These are phyloP conservation scores for Theocolax elegans DNA, from an alignment of 1,140 invertebrate genomes.

Conservation along the genomic window DNA sequence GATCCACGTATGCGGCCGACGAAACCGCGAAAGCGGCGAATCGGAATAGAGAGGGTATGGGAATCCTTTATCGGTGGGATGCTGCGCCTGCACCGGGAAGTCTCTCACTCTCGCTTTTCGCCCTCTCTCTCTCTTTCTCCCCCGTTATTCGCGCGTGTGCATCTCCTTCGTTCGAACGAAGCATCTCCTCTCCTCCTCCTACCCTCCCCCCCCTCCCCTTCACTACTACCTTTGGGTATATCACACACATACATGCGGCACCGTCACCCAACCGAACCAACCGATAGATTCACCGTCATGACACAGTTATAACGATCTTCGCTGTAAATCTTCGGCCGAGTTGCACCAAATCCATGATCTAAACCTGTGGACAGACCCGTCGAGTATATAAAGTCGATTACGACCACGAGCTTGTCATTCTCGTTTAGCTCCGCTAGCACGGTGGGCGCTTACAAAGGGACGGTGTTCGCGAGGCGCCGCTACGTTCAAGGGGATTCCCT, in stretches of 20 bases:
- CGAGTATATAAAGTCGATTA: constrained; percentile 69
- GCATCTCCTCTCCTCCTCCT: background rate
- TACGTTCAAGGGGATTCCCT: constrained; percentile 41
- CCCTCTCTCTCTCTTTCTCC: background rate
- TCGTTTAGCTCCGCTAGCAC: constrained; percentile 48
- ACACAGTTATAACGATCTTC: constrained; percentile 60
- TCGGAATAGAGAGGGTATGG: constrained; percentile 33
- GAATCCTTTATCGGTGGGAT: constrained; percentile 33
- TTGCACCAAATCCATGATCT: constrained; percentile 70
- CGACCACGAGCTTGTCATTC: constrained; percentile 67
- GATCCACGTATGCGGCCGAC: background rate
- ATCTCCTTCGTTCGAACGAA: background rate
- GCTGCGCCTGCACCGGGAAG: background rate
- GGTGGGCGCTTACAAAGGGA: constrained; percentile 47
- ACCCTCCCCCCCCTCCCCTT: background rate
- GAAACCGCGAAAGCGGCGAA: constrained; percentile 15
- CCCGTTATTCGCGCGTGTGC: background rate
- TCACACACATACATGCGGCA: constrained; percentile 39
- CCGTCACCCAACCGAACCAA: constrained; percentile 40
- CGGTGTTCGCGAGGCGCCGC: constrained; percentile 35
- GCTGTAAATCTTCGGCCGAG: constrained; percentile 63
- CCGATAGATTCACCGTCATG: constrained; percentile 56
- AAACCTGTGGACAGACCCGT: constrained; percentile 66
- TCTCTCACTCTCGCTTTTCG: constrained; percentile 5
- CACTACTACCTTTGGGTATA: background rate